phyloP scores from a whole-genome alignment of 1,140 invertebrate species.

The Brevipalpus yothersi region DNA sequence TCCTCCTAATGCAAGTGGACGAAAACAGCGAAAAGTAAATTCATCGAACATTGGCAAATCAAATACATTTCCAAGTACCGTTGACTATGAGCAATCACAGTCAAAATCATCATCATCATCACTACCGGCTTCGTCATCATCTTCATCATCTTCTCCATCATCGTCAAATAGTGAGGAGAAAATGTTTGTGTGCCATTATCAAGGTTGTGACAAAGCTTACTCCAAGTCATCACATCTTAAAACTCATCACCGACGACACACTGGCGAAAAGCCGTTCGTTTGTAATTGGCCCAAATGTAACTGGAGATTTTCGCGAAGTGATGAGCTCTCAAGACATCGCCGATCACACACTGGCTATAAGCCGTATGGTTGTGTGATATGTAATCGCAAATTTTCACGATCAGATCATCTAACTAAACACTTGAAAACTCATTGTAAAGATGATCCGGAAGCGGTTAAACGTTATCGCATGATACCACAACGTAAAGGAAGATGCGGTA shows the following conservation, averaged over 20 bases:
- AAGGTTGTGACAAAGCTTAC: slow-evolving; percentile 39
- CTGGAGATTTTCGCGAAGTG: slow-evolving; percentile 67
- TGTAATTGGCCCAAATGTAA: slow-evolving; percentile 75
- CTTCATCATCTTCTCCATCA: not conserved
- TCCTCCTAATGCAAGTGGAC: too few relatives aligned
- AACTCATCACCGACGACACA: slow-evolving; percentile 70
- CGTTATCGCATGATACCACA: not conserved
- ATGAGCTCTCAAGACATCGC: slow-evolving; percentile 51
- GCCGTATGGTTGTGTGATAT: slow-evolving; percentile 58
- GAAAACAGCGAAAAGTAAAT: not conserved
- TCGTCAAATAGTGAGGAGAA: slow-evolving; percentile 15
- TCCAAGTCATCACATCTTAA: slow-evolving; percentile 82
- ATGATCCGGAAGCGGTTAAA: slow-evolving; percentile 10
- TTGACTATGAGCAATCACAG: not conserved
- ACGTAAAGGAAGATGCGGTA: not conserved
- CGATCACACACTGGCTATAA: slow-evolving; percentile 58
- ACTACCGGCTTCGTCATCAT: not conserved
- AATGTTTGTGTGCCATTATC: slow-evolving; percentile 35
- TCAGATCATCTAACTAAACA: slow-evolving; percentile 77
- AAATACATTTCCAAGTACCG: not conserved
- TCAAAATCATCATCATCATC: not conserved
- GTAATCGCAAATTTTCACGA: slow-evolving; percentile 57
- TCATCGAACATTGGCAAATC: not conserved
- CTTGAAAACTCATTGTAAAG: slow-evolving; percentile 41
- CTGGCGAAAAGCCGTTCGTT: slow-evolving; percentile 39